Percentiles rank a stretch among this genome's conserved stretches.
These are phyloP conservation scores for Anseranas semipalmata DNA, from an alignment of 2,113 vertebrate species.

Conservation along the genomic window DNA sequence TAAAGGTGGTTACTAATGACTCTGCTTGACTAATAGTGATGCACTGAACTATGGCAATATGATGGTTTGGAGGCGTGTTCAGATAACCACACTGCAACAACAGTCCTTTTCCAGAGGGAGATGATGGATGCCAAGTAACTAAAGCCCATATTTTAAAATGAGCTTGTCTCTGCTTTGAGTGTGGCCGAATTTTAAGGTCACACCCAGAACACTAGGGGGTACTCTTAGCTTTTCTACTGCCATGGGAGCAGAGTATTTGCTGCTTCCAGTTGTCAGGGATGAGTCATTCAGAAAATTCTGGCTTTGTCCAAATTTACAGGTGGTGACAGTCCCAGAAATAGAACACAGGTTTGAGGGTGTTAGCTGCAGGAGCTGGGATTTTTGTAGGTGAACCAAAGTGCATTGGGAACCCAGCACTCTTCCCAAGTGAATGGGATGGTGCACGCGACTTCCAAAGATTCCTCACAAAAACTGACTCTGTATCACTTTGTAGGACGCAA, in stretches of 20 bases:
- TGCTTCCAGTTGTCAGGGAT: not conserved
- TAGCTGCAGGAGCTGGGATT: not conserved
- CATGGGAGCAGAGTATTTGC: not conserved
- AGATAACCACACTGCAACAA: not conserved
- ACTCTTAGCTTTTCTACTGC: constrained; percentile 6
- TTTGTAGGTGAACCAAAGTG: not conserved
- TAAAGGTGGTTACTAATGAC: not conserved
- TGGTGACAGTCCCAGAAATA: constrained; percentile 32
- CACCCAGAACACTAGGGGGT: constrained; percentile 22
- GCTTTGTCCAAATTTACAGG: constrained; percentile 30
- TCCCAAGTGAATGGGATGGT: not conserved
- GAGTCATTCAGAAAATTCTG: constrained; percentile 58
- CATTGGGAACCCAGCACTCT: not conserved
- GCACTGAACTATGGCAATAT: not conserved
- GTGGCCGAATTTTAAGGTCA: not conserved
- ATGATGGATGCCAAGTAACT: not conserved
- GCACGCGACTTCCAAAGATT: not conserved
- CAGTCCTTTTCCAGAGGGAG: not conserved
- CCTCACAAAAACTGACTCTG: not conserved
- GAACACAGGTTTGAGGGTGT: not conserved
- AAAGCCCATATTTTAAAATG: not conserved
- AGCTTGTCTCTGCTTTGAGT: not conserved
- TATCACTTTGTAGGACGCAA: not conserved
- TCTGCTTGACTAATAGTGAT: not conserved
- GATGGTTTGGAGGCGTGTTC: not conserved